A percentile compares a stretch with the other conserved stretches of the same genome.
Evolutionary conservation across 2,113 vertebrate species (phyloP).

Genomic region (Sminthopsis crassicaudata): DNA sequence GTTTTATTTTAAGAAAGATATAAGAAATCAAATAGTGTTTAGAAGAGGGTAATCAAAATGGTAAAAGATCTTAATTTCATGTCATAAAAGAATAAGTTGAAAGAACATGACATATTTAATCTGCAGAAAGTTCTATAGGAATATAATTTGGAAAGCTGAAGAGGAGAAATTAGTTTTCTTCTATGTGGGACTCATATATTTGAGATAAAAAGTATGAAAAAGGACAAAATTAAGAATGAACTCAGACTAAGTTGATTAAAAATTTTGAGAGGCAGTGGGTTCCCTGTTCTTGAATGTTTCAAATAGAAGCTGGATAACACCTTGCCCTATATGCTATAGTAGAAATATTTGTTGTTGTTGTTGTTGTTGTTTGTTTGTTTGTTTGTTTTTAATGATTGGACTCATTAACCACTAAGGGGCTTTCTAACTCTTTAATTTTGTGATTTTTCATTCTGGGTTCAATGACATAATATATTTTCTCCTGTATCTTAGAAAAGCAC

Average conservation of each 20-base stretch:
- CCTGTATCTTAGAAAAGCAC: not conserved
- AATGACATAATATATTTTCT: not conserved
- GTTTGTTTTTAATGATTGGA: not conserved
- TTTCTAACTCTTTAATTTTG: not conserved
- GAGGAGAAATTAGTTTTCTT: not conserved
- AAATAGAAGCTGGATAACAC: not conserved
- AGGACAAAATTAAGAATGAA: not conserved
- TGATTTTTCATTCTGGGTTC: not conserved
- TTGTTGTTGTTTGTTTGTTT: no score
- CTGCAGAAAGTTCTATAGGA: not conserved
- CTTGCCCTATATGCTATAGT: not conserved
- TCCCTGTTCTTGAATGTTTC: not conserved
- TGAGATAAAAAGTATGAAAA: not conserved
- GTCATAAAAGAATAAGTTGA: not conserved
- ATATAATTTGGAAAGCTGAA: not conserved
- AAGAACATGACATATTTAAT: not conserved
- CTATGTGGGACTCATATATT: not conserved
- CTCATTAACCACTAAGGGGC: not conserved
- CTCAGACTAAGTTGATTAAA: not conserved
- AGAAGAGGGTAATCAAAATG: not conserved
- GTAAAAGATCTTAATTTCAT: not conserved
- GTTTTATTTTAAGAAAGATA: not conserved
- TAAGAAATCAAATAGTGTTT: not conserved
- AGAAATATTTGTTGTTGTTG: not conserved
- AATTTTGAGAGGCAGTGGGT: not conserved